Evolutionary conservation across 2,113 vertebrate genomes (phyloP).

Genomic region (Capreolus pygargus): DNA sequence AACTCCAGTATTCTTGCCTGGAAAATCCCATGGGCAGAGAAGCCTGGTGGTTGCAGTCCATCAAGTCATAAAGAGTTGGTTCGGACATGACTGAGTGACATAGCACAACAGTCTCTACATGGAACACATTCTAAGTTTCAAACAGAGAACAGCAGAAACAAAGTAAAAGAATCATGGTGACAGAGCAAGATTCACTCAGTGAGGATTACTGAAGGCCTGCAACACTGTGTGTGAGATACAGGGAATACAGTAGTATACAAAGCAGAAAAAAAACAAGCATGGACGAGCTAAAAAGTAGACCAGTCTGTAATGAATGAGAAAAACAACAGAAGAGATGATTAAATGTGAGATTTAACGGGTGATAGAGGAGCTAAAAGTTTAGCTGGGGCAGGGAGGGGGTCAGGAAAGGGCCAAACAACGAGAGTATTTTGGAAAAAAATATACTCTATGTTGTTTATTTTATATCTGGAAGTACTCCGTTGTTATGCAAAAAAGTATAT

Average conservation of each 20-base stretch:
- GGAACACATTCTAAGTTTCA: background rate
- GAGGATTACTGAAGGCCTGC: background rate
- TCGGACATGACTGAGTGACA: background rate
- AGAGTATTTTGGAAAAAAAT: background rate
- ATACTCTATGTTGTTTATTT: background rate
- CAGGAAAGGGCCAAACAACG: background rate
- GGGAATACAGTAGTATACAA: background rate
- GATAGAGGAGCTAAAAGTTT: background rate
- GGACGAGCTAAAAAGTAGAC: background rate
- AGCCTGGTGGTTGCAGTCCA: background rate
- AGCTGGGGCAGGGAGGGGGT: background rate
- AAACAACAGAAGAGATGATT: background rate
- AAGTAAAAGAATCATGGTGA: background rate
- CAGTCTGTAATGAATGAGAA: background rate
- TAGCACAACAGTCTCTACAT: background rate
- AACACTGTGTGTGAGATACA: background rate
- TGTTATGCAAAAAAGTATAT: background rate
- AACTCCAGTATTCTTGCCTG: background rate
- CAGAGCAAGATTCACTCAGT: background rate
- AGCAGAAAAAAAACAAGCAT: background rate
- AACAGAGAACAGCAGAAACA: background rate
- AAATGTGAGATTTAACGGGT: background rate
- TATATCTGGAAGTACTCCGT: background rate
- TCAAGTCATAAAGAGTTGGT: background rate
- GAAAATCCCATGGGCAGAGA: background rate